Evolutionary conservation across 1,140 invertebrate genomes (phyloP).

Genomic region (Ceratina australensis): DNA sequence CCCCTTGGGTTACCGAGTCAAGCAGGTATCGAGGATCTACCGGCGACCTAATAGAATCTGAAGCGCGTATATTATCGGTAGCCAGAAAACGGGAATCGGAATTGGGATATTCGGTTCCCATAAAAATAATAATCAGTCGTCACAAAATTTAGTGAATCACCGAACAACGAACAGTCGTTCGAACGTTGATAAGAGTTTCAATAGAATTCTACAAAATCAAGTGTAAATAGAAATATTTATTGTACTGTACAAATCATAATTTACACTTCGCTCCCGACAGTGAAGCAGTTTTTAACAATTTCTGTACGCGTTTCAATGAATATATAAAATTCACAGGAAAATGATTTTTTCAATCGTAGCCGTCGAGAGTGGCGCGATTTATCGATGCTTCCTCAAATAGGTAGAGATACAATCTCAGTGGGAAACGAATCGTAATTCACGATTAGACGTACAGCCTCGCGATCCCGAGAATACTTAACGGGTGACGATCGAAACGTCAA

Average conservation of each 20-base stretch:
- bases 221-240: too few species aligned
- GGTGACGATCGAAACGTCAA: slow-evolving; percentile 16
- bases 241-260: too few species aligned
- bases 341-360: too few species aligned
- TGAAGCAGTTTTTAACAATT: too few species aligned
- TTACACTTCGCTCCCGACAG: too few species aligned
- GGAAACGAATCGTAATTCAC: background rate
- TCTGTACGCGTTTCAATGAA: too few species aligned
- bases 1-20: slow-evolving; percentile 64
- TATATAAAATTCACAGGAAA: too few species aligned
- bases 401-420: background rate
- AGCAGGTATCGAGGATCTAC: slow-evolving; percentile 65
- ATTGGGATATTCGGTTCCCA: slow-evolving; percentile 14
- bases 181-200: background rate
- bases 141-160: background rate
- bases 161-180: too few species aligned
- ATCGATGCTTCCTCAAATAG: background rate
- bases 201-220: background rate
- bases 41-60: slow-evolving; percentile 50
- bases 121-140: slow-evolving; percentile 11
- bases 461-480: background rate
- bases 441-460: too few species aligned
- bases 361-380: background rate
- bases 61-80: slow-evolving; percentile 58
- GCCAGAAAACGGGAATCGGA: slow-evolving; percentile 50